Evolutionary conservation across 2,888 invertebrate genomes (phyloP).

Genomic region (Reticulitermes lucifugus): DNA sequence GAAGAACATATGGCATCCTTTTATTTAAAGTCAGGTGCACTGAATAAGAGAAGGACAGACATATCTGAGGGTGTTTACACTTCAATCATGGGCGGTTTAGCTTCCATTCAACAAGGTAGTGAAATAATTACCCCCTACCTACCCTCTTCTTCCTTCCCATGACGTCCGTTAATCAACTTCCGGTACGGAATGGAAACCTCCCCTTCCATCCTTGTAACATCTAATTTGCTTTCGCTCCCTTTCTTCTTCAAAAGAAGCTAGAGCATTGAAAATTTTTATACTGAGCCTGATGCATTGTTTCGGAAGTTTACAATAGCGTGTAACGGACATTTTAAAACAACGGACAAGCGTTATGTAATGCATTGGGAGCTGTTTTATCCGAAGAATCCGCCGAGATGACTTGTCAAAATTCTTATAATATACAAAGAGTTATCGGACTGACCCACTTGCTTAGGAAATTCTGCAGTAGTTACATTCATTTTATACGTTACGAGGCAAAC

Average conservation of each 20-base stretch:
- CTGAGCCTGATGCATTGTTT: constrained; percentile 2
- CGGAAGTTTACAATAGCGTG: constrained; percentile 1
- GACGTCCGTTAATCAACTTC: constrained; percentile 41
- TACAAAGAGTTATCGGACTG: neutral
- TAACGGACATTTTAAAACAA: constrained; percentile 20
- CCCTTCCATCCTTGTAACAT: constrained; percentile 5
- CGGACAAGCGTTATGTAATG: neutral
- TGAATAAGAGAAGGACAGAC: neutral
- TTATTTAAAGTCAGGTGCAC: constrained; percentile 29
- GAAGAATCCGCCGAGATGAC: neutral
- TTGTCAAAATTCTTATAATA: neutral
- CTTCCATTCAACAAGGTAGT: constrained; percentile 29
- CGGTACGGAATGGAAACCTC: constrained; percentile 32
- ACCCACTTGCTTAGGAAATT: too few species aligned
- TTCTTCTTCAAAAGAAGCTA: neutral
- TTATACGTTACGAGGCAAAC: too few species aligned
- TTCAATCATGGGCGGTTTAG: constrained; percentile 17
- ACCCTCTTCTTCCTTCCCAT: constrained; percentile 29
- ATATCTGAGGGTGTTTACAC: constrained; percentile 8
- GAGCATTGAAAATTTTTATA: constrained; percentile 8
- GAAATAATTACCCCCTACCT: constrained; percentile 23
- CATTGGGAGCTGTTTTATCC: too few species aligned
- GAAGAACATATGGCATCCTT: constrained; percentile 32
- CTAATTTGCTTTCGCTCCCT: neutral
- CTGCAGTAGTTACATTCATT: too few species aligned